Evolutionary conservation across 2,888 invertebrate genomes (phyloP).

Genomic region (Flexamia atlantica): DNA sequence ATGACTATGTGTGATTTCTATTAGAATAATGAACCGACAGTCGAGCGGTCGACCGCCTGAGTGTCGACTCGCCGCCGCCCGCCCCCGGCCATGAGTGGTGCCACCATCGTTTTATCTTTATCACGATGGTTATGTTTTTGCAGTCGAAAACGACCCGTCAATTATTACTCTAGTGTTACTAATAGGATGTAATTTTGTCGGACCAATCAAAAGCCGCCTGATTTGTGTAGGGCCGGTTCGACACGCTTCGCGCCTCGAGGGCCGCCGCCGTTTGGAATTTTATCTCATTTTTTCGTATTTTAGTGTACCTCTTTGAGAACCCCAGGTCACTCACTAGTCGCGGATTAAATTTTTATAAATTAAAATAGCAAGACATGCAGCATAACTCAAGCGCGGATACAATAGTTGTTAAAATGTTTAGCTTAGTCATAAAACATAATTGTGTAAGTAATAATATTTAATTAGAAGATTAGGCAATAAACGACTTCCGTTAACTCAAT

Average conservation of each 20-base stretch:
- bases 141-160: constrained; percentile 38
- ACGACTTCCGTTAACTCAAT: too few species aligned
- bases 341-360: too few species aligned
- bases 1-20: too few species aligned
- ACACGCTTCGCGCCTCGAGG: neutral
- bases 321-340: too few species aligned
- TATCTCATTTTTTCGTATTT: too few species aligned
- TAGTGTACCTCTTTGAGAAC: neutral
- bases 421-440: too few species aligned
- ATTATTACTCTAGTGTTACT: constrained; percentile 52
- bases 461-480: too few species aligned
- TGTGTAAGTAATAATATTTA: too few species aligned
- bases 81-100: constrained; percentile 25
- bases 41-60: neutral
- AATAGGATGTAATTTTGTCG: constrained; percentile 49
- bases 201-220: constrained; percentile 32
- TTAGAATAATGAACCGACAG: too few species aligned
- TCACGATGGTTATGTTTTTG: constrained; percentile 29
- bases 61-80: constrained; percentile 15
- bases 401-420: too few species aligned
- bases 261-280: neutral
- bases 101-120: constrained; percentile 35
- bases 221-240: constrained; percentile 8
- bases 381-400: too few species aligned
- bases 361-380: too few species aligned